phyloP scores from a whole-genome alignment of 2,888 invertebrate species.

The Lypha dubia region DNA sequence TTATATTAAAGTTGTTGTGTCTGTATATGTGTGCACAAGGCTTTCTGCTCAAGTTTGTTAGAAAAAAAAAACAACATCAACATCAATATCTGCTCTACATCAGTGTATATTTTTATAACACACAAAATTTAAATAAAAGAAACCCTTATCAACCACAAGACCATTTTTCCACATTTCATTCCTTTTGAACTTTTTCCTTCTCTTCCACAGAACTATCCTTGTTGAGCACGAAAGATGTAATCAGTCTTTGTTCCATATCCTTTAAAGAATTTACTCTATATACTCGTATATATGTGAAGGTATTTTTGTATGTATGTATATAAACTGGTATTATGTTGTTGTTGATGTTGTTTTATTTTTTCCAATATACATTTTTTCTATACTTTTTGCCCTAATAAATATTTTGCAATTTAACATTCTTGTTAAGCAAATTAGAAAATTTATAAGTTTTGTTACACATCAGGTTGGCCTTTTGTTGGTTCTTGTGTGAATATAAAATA shows the following conservation, averaged over 20 bases:
- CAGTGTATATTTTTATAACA: slow-evolving; percentile 25
- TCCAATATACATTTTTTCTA: slow-evolving; percentile 30
- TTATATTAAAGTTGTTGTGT: background rate
- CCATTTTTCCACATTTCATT: slow-evolving; percentile 42
- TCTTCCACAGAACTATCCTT: slow-evolving; percentile 25
- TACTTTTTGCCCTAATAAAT: slow-evolving; percentile 50
- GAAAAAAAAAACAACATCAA: slow-evolving; percentile 50
- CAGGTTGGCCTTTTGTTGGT: slow-evolving; percentile 3
- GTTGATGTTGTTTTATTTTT: slow-evolving; percentile 9
- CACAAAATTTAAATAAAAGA: slow-evolving; percentile 62
- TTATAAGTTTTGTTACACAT: slow-evolving; percentile 55
- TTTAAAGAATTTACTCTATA: slow-evolving; percentile 22
- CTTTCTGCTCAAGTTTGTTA: slow-evolving; percentile 47
- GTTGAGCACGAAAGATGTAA: slow-evolving; percentile 36
- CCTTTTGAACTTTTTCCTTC: background rate
- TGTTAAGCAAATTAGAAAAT: slow-evolving; percentile 68
- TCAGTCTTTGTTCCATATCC: slow-evolving; percentile 53
- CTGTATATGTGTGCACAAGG: slow-evolving; percentile 9
- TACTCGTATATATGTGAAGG: slow-evolving; percentile 10
- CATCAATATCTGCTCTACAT: slow-evolving; percentile 60
- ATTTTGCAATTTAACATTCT: slow-evolving; percentile 63
- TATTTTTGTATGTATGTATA: too few relatives aligned
- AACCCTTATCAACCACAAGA: slow-evolving; percentile 66
- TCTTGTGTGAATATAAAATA: background rate
- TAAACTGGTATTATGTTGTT: slow-evolving; percentile 8